These are phyloP conservation scores for Geotrypetes seraphini DNA, from an alignment of 2,797 vertebrate species.

Conservation along the genomic window DNA sequence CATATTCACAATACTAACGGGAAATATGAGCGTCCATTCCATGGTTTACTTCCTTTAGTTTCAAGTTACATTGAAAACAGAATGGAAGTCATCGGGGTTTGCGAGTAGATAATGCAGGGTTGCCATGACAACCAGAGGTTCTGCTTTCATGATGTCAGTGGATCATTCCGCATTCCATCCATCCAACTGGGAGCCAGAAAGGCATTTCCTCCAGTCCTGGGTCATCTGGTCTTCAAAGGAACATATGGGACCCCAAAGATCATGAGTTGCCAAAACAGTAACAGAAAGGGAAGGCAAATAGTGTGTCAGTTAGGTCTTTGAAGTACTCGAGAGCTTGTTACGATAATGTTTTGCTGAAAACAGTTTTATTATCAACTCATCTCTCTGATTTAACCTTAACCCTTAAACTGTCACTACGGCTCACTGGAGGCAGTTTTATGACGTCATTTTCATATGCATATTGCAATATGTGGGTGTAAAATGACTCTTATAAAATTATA, in stretches of 20 bases:
- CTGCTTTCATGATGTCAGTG: slow-evolving; percentile 11
- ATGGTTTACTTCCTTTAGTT: slow-evolving; percentile 15
- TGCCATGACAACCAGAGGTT: slow-evolving; percentile 37
- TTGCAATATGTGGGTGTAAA: no score
- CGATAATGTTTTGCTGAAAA: background rate
- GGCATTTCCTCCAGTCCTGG: slow-evolving; percentile 3
- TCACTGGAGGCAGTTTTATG: no score
- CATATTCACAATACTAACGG: slow-evolving; percentile 26
- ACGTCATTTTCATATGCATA: no score
- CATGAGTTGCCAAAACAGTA: background rate
- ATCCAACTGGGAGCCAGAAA: background rate
- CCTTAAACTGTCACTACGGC: no score
- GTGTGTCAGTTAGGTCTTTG: background rate
- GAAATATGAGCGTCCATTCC: slow-evolving; percentile 28
- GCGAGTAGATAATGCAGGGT: slow-evolving; percentile 3
- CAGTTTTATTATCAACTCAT: no score
- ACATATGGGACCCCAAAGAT: background rate
- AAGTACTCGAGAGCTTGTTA: background rate
- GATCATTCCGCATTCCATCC: slow-evolving; percentile 20
- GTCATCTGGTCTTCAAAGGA: background rate
- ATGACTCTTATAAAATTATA: no score
- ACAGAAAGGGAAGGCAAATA: background rate
- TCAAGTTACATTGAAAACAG: slow-evolving; percentile 6
- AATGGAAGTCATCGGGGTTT: background rate
- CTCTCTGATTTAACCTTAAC: no score